Base-by-base conservation (phyloP, 2,797 vertebrate genomes). In the Amniataba percoides region DNA sequence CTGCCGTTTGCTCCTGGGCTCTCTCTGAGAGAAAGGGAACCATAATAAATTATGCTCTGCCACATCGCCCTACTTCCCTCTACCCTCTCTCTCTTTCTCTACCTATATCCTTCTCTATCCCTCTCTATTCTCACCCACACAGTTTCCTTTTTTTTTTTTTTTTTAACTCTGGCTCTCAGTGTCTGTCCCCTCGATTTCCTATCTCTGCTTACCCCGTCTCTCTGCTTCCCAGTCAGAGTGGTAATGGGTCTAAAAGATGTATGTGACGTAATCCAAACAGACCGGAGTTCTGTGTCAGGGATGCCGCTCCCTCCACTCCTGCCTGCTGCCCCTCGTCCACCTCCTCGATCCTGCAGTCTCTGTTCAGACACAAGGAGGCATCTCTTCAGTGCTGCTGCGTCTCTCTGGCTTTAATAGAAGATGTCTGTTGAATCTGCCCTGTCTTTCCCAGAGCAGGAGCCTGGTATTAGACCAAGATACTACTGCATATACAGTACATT, bases 241-340 rank as follows among this genome's bases (percentile, higher is more conserved):
- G 78, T 93, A 91, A 92, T 90, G 86, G 82, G 57, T 88, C 81
- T 90, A 84, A 91, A 91, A 93, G 88, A 91, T 92, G 81, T 68
- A 86, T 92, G 88, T 91, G 89, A 94, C 92, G 82, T 92, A 90
- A 94, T 91, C 78, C 80, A 87, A 92, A 90, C 79, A 83, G 78
- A 93, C 87, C 88, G 81, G 84, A 75, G 78, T 64, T 86, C 67
- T 70, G 78, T 90, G 83, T 91, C 84, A 85, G 85, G 79, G 76
- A 81, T 80, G 83, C 77, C 61, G 66, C 79, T 83, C 59, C 77
- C 58, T 74, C 55, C 25, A 9, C 74, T 68, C 56, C 46, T 74
- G 27, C 58, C 36, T 51, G 52, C 71, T 61, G 59, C 58, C 51
- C 72, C 55, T 46, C 51, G 8, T 59, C 66, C 64, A 73, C 61